Evolutionary conservation across 2,888 invertebrate genomes (phyloP), one percentile per base, ranked within the genome.

Genomic region (Zaprionus bogoriensis): DNA sequence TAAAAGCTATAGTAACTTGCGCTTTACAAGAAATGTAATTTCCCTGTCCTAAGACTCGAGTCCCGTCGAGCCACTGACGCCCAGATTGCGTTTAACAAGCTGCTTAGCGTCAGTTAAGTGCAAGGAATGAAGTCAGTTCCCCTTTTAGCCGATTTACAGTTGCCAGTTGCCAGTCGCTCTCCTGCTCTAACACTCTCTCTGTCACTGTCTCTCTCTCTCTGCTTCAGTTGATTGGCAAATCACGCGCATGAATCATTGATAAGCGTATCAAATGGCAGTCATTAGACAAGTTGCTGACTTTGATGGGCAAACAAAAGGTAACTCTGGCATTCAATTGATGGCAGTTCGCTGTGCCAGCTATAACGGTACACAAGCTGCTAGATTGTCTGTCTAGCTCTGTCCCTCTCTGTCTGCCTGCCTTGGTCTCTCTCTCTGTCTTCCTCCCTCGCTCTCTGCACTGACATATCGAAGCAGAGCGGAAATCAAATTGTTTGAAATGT

Each of bases 231-330:
- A 77, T 72, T 74, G 76, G 60, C 60, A 65, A 83, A 65, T 67
- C n/a, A n/a, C n/a, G 74, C 53, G 64, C 61, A 63, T 83, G 83
- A 86, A 81, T 83, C 73, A 77, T 83, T 83, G 83, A 83, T 86
- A 83, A 78, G 81, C 72, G 67, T 64, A 66, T 81, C 79, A 73
- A 83, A 81, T 82, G 73, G 78, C 80, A 81, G 78, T 82, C 86
- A 82, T 85, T 83, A 80, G 79, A 76, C 84, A 76, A 74, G 64
- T 71, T 60, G 52, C 71, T 60, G 76, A 60, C 73, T 70, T 67
- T 63, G 67, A 77, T 74, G 71, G 66, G 27, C 60, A 63, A 68
- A 74, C 62, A 74, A 61, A 77, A 58, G 65, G 50, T 52, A 65
- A 30, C 9, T 36, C 32, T 22, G 46, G 59, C 48, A 44, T 12